phyloP scores from a whole-genome alignment of 2,113 vertebrate genomes.

The Carettochelys insculpta region DNA sequence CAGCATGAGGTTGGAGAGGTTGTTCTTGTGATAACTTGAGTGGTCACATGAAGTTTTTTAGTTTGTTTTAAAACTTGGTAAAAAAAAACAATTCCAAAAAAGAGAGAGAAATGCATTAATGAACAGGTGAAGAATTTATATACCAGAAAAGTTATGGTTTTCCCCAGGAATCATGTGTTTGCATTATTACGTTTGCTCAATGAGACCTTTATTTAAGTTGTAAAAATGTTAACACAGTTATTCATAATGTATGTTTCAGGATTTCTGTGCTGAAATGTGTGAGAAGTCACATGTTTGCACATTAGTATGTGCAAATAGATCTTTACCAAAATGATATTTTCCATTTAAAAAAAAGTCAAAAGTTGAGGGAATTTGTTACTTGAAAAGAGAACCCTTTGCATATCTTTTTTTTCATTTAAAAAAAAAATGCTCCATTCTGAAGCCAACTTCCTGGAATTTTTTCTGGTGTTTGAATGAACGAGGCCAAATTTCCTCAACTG shows the following conservation, averaged over 20 bases:
- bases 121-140: neutral
- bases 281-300: neutral
- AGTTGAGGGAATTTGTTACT: neutral
- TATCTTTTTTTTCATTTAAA: neutral
- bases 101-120: neutral
- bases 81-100: neutral
- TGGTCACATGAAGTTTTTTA: neutral
- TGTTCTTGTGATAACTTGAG: neutral
- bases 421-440: neutral
- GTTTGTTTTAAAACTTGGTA: neutral
- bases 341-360: neutral
- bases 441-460: neutral
- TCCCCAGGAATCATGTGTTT: neutral
- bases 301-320: neutral
- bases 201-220: neutral
- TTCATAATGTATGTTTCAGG: neutral
- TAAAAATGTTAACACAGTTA: neutral
- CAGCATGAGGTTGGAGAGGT: neutral
- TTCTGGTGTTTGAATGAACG: neutral
- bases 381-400: neutral
- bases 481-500: neutral
- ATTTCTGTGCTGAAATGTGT: neutral
- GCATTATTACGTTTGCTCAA: neutral
- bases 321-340: neutral
- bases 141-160: neutral